Conservation (phyloP, 1,140 invertebrate species). For the Drosophila lowei region DNA sequence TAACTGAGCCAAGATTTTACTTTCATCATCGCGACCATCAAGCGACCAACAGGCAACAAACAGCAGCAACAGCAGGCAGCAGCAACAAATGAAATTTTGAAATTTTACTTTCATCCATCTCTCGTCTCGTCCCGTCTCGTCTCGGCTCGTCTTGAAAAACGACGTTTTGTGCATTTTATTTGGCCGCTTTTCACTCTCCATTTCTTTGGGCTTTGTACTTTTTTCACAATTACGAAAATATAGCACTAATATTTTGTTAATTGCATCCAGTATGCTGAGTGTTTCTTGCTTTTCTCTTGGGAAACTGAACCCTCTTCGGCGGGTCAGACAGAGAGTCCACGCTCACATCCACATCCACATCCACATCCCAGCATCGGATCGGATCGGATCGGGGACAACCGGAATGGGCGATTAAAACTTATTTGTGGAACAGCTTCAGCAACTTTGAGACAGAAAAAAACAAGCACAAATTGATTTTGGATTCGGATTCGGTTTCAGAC, state of each 20-base stretch:
- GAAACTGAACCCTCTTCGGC: conserved; percentile 33
- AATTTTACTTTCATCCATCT: conserved; percentile 76
- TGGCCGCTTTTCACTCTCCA: conserved; percentile 49
- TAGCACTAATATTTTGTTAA: conserved; percentile 40
- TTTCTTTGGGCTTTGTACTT: conserved; percentile 43
- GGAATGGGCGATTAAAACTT: conserved; percentile 57
- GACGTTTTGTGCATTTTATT: conserved; percentile 36
- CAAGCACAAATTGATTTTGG: conserved; percentile 55
- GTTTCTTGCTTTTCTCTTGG: conserved; percentile 21
- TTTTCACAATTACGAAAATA: conserved; percentile 50
- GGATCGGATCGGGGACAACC: conserved; percentile 35
- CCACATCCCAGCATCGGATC: too few relatives aligned
- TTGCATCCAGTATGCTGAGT: conserved; percentile 6
- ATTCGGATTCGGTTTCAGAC: conserved; percentile 22
- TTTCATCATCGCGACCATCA: conserved; percentile 58
- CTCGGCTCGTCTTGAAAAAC: conserved; percentile 2
- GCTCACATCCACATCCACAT: neutral
- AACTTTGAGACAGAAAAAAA: conserved; percentile 25
- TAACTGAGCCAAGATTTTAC: conserved; percentile 70
- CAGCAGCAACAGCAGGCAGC: conserved; percentile 14
- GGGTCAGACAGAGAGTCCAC: conserved; percentile 46
- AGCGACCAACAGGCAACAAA: conserved; percentile 3
- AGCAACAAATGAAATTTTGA: conserved; percentile 59
- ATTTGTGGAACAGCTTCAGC: conserved; percentile 35
- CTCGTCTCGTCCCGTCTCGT: conserved; percentile 14